Evolutionary conservation across 1,140 invertebrate species (phyloP), one percentile per base, ranked within the genome.

Genomic region (Pseudomyrmex cubaensis): DNA sequence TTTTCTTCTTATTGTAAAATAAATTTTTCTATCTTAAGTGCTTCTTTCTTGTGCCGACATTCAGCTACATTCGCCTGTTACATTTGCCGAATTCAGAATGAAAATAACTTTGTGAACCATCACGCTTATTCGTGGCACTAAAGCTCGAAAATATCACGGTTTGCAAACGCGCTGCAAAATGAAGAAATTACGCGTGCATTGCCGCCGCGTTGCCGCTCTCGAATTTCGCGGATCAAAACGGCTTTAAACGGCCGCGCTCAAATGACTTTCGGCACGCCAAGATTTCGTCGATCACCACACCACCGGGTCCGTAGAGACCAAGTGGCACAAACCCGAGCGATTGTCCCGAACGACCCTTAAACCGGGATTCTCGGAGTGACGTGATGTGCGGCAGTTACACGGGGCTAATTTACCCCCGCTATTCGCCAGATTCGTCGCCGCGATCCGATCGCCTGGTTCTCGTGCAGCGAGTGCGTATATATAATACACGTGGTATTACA

Each of bases 381-480:
- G 86, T 87, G 86, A 75, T 62, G 57, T 20, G 4, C 46, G 56
- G 76, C 66, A 83, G 86, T 88, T 88, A 85, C 56, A 17, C 17
- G 52, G 67, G 66, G 44, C 78, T 85, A 85, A 73, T 88, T 88
- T 83, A 74, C 75, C 13, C 44, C 48, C 52, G 62, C 64, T 56
- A 82, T 88, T 88, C 61, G 75, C 87, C 48, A 69, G 66, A 83
- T 85, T 85, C 83, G 76, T 88, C 75, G 57, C 48, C 64, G 52
- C 66, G 86, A 82, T 85, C 44, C 25, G 76, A 84, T 80, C 75
- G 50, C 22, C 62, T 7, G 5, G 56, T 77, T 83, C 72, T 73
- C 80, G 78, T 78, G 74, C 56, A 12, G 25, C 48, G 64, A 62
- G 46, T 69, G 73, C 62, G 67, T 74, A 48, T 66, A 50, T 66